Evolutionary conservation across 2,797 vertebrate genomes (phyloP).

Genomic region (Enteromius thamalakanensis): DNA sequence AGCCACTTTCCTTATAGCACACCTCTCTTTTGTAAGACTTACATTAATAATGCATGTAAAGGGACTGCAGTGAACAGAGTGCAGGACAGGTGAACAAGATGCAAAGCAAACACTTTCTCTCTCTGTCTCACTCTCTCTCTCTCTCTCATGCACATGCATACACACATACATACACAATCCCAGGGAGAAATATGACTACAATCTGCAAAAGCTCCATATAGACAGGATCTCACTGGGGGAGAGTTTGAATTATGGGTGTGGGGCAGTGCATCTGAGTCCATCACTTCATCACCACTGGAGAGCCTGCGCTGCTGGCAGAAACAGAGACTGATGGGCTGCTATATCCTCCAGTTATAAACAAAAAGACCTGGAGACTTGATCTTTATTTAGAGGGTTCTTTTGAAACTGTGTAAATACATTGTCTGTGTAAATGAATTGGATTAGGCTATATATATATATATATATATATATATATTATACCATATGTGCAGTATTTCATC

Average conservation of each 20-base stretch:
- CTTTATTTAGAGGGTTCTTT: constrained; percentile 57
- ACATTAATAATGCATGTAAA: constrained; percentile 79
- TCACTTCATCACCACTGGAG: constrained; percentile 53
- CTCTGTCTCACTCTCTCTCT: constrained; percentile 10
- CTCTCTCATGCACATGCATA: constrained; percentile 4
- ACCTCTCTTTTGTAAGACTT: constrained; percentile 71
- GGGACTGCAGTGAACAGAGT: constrained; percentile 75
- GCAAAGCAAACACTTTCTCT: constrained; percentile 58
- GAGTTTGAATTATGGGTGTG: constrained; percentile 52
- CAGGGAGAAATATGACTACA: constrained; percentile 55
- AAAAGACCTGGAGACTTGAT: constrained; percentile 58
- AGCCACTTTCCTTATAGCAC: constrained; percentile 55
- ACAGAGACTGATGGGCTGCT: constrained; percentile 58
- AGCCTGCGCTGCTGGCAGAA: constrained; percentile 54
- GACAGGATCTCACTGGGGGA: constrained; percentile 30
- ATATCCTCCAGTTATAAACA: constrained; percentile 54
- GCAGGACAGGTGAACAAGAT: constrained; percentile 66
- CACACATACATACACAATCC: constrained; percentile 25
- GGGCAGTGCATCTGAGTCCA: constrained; percentile 38
- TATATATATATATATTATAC: not conserved
- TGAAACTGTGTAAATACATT: not conserved
- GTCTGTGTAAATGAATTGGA: constrained; percentile 31
- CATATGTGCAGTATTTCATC: constrained; percentile 29
- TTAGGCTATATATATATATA: not conserved
- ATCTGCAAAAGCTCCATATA: constrained; percentile 51